Conservation (phyloP, 2,797 vertebrate species). For the Chelon labrosus region DNA sequence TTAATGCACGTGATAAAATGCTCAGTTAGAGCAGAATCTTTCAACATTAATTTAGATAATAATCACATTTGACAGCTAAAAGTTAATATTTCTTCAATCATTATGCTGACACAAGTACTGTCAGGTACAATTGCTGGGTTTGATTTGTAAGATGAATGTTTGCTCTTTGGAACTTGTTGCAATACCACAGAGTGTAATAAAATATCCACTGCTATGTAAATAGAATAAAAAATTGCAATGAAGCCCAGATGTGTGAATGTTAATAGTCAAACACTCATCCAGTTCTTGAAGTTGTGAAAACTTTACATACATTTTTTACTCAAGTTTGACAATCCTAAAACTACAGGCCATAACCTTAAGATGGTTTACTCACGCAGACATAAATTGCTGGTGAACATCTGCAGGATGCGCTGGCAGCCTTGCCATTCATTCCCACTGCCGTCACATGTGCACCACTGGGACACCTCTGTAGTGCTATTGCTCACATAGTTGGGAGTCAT, state of each 20-base stretch:
- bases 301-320: too few relatives aligned
- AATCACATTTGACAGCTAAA: conserved; percentile 39
- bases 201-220: neutral
- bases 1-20: conserved; percentile 54
- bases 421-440: conserved; percentile 95
- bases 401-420: conserved; percentile 90
- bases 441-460: conserved; percentile 95
- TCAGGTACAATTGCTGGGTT: conserved; percentile 1
- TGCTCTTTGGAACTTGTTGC: neutral
- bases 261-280: neutral
- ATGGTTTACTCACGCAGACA: conserved; percentile 91
- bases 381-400: conserved; percentile 91
- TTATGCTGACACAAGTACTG: conserved; percentile 27
- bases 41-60: conserved; percentile 44
- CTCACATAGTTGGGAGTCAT: conserved; percentile 98
- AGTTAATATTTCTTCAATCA: conserved; percentile 39
- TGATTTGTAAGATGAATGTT: neutral
- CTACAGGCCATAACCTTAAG: neutral
- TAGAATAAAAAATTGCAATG: neutral
- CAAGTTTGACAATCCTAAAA: neutral
- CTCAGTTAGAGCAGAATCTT: conserved; percentile 47
- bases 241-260: neutral
- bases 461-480: conserved; percentile 90
- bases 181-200: neutral
- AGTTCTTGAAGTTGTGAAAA: too few relatives aligned